Base-by-base conservation (phyloP, 2,888 invertebrate genomes). In the Dicyrtoma fusca region DNA sequence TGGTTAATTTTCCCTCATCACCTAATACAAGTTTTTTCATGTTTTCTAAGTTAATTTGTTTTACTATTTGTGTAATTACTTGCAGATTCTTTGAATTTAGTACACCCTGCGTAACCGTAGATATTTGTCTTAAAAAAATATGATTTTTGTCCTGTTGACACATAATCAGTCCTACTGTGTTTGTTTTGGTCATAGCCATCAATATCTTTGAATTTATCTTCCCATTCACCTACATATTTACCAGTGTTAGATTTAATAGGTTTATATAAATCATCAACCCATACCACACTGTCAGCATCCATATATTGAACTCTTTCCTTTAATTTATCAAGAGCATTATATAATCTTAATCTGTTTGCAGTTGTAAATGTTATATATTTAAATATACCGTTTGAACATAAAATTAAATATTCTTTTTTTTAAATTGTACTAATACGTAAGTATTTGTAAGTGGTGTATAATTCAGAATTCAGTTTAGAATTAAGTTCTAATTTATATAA, bases 11-110 rank as follows among this genome's bases (percentile, higher is more conserved):
- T 51, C 10, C 51, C 3, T 6, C 19, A 17, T 3, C 3, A 51
- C 19, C 19, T 51, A 19, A 19, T 51, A 51, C 51, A 10, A 51
- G 51, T 51, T 51, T 51, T 3, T 51, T 3, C n/a, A 51, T 51
- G 19, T 51, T 51, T 51, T 51, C 11, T 6, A 51, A 6, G 5
- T 51, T 51, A 17, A 51, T 10, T 51, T n/a, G 4, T n/a, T 51
- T 51, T 11, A 19, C 51, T 51, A 51, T 51, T 51, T n/a, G 3
- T 51, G 19, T 51, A 51, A 51, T 51, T 51, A 51, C 51, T 51
- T 51, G 51, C n/a, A 51, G 10, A 51, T 17, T 11, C 51, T 51
- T 51, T 51, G 19, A 51, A 51, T 51, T 51, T 6, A 10, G 51
- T 17, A 8, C 34, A 51, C 51, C 34, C 34, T 34, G 34, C 34